Evolutionary conservation across 2,797 vertebrate genomes (phyloP).

Genomic region (Argentina silus): DNA sequence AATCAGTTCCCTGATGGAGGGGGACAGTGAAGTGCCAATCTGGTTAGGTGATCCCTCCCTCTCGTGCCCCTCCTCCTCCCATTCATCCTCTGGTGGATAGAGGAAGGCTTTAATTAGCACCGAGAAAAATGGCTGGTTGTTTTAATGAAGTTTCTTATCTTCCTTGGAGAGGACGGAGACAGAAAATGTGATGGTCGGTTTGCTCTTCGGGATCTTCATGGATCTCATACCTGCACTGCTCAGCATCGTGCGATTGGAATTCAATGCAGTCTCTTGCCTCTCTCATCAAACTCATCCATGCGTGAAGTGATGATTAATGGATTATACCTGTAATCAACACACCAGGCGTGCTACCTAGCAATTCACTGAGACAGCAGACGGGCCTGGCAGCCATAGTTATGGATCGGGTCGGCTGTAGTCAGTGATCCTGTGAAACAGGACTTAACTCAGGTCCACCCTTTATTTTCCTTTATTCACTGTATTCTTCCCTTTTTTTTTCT

Average conservation of each 20-base stretch:
- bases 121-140: background rate
- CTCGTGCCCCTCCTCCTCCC: background rate
- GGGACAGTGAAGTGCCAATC: conserved; percentile 23
- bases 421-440: background rate
- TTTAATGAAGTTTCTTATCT: conserved; percentile 24
- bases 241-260: conserved; percentile 47
- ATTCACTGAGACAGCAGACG: conserved; percentile 33
- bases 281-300: conserved; percentile 53
- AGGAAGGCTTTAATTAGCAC: conserved; percentile 3
- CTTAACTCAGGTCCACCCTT: background rate
- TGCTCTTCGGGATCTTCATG: conserved; percentile 4
- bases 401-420: conserved; percentile 23
- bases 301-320: conserved; percentile 60
- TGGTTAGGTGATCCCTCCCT: conserved; percentile 13
- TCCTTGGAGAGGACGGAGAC: background rate
- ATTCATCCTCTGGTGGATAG: background rate
- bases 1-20: conserved; percentile 37
- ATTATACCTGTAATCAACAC: conserved; percentile 60
- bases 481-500: background rate
- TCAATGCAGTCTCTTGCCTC: conserved; percentile 46
- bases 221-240: conserved; percentile 38
- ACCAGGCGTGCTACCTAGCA: conserved; percentile 40
- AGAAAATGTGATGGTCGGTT: conserved; percentile 2
- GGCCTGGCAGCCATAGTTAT: conserved; percentile 11
- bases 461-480: background rate